Evolutionary conservation across 2,113 vertebrate species (phyloP), one percentile per base, ranked within the genome.

Genomic region (Beaufortia kweichowensis): DNA sequence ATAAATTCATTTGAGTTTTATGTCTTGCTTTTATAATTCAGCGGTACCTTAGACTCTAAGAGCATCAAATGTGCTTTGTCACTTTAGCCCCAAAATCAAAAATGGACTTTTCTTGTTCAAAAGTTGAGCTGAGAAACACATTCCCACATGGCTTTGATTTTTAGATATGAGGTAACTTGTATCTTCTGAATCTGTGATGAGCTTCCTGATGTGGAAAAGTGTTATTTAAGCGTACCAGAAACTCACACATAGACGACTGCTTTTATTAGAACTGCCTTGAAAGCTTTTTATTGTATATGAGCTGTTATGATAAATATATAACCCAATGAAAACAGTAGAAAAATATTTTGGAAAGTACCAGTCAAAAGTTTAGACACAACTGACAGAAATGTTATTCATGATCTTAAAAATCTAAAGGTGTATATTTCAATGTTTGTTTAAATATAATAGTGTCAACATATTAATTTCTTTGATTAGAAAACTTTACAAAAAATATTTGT

Each of bases 41-140:
- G 78, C 62, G 70, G 14, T 26, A 28, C 75, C 69, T 66, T 15
- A 53, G 66, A 46, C 55, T 86, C 88, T 88, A 61, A 72, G 79
- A 83, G 41, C 68, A 80, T 82, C 76, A 74, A 41, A 79, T 85
- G 78, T 9, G 15, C 50, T 21, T 28, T 4, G 46, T 46, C 61
- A 71, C 87, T 90, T 87, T 85, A 80, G 83, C 28, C 78, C 80
- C 79, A 56, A 60, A 81, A 82, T 81, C 84, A 66, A 90, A n/a
- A 91, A 91, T 90, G 87, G 88, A 90, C 84, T 91, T 90, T 88
- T 72, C 91, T 86, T 90, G 90, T 90, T 83, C 78, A 77, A 53
- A 78, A 82, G 63, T 57, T 21, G 79, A 64, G 57, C 74, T 19
- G 57, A 69, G 64, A 76, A 67, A 80, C 31, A 63, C 8, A 72